Evolutionary conservation across 2,113 vertebrate genomes (phyloP).

Genomic region (Phaethornis superciliosus): DNA sequence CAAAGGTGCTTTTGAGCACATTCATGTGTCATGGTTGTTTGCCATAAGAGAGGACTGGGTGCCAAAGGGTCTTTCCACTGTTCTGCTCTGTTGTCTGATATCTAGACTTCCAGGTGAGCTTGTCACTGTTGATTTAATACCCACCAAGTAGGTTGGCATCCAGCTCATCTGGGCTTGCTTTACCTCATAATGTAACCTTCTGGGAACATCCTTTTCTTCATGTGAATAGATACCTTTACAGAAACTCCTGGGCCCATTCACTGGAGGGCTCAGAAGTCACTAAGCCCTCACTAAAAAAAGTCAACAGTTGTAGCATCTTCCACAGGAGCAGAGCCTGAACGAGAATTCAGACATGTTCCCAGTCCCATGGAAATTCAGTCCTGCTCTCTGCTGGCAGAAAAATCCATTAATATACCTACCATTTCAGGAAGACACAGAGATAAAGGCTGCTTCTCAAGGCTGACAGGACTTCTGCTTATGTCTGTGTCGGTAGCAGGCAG

Average conservation of each 20-base stretch:
- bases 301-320: background rate
- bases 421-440: background rate
- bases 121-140: background rate
- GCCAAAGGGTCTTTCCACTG: conserved; percentile 2
- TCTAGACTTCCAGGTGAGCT: background rate
- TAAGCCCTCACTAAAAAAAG: background rate
- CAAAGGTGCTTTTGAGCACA: conserved; percentile 24
- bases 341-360: background rate
- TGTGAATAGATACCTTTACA: background rate
- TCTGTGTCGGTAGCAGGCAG: background rate
- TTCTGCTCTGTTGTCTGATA: background rate
- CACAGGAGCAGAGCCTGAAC: background rate
- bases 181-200: background rate
- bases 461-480: background rate
- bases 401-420: background rate
- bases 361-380: background rate
- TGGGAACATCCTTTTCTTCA: background rate
- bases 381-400: background rate
- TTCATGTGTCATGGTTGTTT: background rate
- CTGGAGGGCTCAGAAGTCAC: background rate
- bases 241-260: background rate
- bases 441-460: background rate
- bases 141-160: background rate
- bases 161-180: background rate
- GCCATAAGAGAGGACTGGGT: background rate